phyloP scores from a whole-genome alignment of 2,797 vertebrate species.

The Catamblyrhynchus diadema region DNA sequence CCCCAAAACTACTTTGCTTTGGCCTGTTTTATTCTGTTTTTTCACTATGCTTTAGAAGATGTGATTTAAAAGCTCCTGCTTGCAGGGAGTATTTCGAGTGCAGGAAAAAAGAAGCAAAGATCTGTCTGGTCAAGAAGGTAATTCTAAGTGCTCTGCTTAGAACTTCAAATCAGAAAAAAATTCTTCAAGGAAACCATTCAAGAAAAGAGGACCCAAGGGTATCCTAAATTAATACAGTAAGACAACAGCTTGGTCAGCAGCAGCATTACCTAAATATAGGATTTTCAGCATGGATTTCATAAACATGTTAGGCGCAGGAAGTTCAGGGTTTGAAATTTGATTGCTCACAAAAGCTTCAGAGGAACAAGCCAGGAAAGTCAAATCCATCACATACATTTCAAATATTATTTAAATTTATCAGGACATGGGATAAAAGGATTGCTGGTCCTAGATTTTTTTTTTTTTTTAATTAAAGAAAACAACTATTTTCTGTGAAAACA shows the following conservation, averaged over 20 bases:
- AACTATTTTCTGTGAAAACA: background rate
- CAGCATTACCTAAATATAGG: background rate
- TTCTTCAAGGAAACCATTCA: background rate
- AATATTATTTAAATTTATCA: background rate
- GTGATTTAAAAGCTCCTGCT: background rate
- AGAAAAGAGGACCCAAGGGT: background rate
- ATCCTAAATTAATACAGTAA: background rate
- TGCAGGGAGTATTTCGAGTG: background rate
- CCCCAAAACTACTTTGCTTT: background rate
- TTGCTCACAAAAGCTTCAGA: background rate
- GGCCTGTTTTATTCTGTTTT: background rate
- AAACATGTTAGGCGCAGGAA: rapidly evolving
- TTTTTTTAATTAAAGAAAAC: background rate
- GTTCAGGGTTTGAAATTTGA: background rate
- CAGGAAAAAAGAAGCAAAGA: background rate
- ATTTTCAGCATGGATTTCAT: background rate
- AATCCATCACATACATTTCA: background rate
- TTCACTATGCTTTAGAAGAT: background rate
- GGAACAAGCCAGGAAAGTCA: background rate
- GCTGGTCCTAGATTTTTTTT: background rate
- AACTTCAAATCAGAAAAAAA: background rate
- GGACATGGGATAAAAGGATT: background rate
- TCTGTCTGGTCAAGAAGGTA: background rate
- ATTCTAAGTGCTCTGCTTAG: background rate
- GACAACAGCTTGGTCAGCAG: background rate